Evolutionary conservation across 2,113 vertebrate genomes (phyloP), one percentile per base, ranked within the genome.

Genomic region (Mustela nigripes): DNA sequence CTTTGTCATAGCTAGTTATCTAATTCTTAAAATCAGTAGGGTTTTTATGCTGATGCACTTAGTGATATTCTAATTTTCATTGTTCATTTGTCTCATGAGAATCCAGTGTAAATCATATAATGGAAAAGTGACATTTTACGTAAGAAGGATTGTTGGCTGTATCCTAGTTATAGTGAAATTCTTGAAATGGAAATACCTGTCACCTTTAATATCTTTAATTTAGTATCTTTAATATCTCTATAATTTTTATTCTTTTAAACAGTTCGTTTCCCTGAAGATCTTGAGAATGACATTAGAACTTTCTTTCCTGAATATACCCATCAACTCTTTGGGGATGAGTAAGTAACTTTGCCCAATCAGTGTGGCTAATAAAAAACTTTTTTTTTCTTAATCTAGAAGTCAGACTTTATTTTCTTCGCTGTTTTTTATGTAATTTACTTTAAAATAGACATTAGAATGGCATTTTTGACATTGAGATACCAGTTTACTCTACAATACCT

Each of bases 251-350:
- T 62, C 60, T 91, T 76, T 96, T 96, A 93, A 98, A 94, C 91
- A 99, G 99, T 99, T 97, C 99, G 99, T 82, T 99, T 99, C 98
- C 99, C 99, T 91, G 99, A 99, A 97, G 99, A 99, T 98, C 97
- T 99, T 98, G 99, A 99, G 26, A 99, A 99, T 97, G 99, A 99
- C 53, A 98, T 99, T 98, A 99, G 99, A 93, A 99, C 99, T 0
- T 99, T 99, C 97, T 99, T 99, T 98, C 99, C 99, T 5, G 99
- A 99, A 94, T 99, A 99, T 98, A 99, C 99, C 97, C 99, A 99
- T 98, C 99, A 99, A 69, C 98, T 99, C 11, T 99, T 99, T 99
- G 99, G 99, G 98, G 99, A 99, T n/a, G 99, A 99, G 99, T 99
- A 99, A 99, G 99, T 99, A 95, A 96, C 42, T 31, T 97, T 97